Evolutionary conservation across 2,888 invertebrate species (phyloP), one percentile per base, ranked within the genome.

Genomic region (Beris morrisii): DNA sequence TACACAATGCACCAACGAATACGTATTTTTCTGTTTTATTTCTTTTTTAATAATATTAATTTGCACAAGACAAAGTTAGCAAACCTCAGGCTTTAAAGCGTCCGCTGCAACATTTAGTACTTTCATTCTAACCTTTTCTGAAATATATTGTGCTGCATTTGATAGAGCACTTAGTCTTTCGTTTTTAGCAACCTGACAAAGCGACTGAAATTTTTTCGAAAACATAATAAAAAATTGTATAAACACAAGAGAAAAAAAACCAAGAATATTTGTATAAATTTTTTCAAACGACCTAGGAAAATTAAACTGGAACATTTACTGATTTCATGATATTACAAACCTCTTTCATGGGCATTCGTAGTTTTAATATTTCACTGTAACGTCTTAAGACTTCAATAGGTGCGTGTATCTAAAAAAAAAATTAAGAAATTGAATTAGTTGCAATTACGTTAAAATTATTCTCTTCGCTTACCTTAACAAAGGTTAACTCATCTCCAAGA

Each of bases 341-440:
- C 84, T 89, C 90, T 85, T 90, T 93, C 93, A 97, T 96, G 4
- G 96, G 95, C 91, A 96, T 89, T 76, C 94, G 85, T 30, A 96
- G 83, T 79, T 96, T 95, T 73, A 96, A 84, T 74, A 95, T 92
- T 82, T 97, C 97, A 69, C 93, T 89, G 81, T 96, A 96, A 73
- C 93, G 86, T 72, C 89, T 85, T 59, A 96, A 81, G 5, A 96
- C 93, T 75, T 90, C 86, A 72, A 86, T 81, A 0, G 96, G 93
- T 1, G 93, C 92, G 80, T 95, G 93, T 68, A 97, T 86, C 87
- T 96, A 76, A 59, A 83, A 82, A 61, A 22, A 5, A n/a, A n/a
- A n/a, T n/a, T n/a, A 63, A 55, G 5, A 43, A 63, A 43, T 32
- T 54, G 43, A 5, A 1, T 13, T 7, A 6, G 3, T 13, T 30